These are phyloP conservation scores for Proterorhinus semilunaris DNA, from an alignment of 2,113 vertebrate genomes.

Conservation along the genomic window DNA sequence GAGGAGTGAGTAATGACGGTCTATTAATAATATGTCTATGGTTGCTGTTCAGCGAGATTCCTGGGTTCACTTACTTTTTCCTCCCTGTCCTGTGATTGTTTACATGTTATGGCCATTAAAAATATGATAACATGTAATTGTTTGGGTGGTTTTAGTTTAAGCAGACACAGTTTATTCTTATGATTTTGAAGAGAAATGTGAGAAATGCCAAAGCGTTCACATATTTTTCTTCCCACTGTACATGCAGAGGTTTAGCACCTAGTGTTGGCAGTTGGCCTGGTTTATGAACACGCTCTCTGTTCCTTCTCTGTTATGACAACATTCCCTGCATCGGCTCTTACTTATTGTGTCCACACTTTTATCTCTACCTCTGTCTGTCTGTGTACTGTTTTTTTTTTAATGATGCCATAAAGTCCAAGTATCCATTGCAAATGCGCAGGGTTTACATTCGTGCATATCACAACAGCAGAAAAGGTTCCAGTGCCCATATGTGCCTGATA, in stretches of 20 bases:
- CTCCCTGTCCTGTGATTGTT: too few relatives aligned
- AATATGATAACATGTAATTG: too few relatives aligned
- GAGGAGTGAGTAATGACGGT: too few relatives aligned
- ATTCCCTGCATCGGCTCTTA: neutral
- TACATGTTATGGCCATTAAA: too few relatives aligned
- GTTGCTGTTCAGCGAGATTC: too few relatives aligned
- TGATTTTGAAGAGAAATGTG: too few relatives aligned
- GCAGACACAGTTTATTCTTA: too few relatives aligned
- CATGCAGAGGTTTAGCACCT: neutral
- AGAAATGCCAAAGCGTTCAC: too few relatives aligned
- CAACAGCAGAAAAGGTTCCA: neutral
- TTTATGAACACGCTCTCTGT: neutral
- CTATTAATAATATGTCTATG: too few relatives aligned
- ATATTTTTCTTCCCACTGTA: too few relatives aligned
- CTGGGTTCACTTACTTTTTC: too few relatives aligned
- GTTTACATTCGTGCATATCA: neutral
- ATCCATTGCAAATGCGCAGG: neutral
- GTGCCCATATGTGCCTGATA: neutral
- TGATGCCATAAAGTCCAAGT: neutral
- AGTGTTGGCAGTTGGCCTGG: neutral
- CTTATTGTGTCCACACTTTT: neutral
- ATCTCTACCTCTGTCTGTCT: neutral
- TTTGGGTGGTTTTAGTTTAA: too few relatives aligned
- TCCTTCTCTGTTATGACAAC: conserved; percentile 14
- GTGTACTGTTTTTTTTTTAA: conserved; percentile 9